phyloP scores from a whole-genome alignment of 2,797 vertebrate species.

The Aythya fuligula region DNA sequence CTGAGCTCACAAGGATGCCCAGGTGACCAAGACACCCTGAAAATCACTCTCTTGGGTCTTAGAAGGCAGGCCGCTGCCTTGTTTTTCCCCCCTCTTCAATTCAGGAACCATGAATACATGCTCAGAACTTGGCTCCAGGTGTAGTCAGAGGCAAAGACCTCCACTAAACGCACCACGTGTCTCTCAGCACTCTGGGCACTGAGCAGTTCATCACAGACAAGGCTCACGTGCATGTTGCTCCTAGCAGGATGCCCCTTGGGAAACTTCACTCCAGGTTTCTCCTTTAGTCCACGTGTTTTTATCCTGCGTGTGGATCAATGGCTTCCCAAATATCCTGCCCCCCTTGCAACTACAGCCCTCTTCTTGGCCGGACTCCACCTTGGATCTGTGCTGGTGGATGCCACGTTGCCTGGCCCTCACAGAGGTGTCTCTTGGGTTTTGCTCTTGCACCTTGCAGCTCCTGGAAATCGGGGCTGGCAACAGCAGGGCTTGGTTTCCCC shows the following conservation, averaged over 20 bases:
- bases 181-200: neutral
- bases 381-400: neutral
- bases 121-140: neutral
- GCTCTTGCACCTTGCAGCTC: neutral
- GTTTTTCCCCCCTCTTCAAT: neutral
- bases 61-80: neutral
- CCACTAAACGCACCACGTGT: fast-evolving
- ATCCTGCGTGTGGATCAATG: neutral
- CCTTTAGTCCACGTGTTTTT: neutral
- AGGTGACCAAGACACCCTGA: neutral
- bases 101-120: neutral
- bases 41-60: neutral
- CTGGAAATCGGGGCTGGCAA: neutral
- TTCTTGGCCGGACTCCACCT: neutral
- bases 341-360: neutral
- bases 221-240: neutral
- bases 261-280: neutral
- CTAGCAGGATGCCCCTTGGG: neutral
- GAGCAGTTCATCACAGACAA: fast-evolving
- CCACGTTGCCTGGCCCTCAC: neutral
- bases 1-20: neutral
- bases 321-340: neutral
- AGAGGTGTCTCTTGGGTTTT: neutral
- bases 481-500: neutral
- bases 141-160: neutral